Evolutionary conservation across 2,113 vertebrate genomes (phyloP), one percentile per base, ranked within the genome.

Genomic region (Antennarius striatus): DNA sequence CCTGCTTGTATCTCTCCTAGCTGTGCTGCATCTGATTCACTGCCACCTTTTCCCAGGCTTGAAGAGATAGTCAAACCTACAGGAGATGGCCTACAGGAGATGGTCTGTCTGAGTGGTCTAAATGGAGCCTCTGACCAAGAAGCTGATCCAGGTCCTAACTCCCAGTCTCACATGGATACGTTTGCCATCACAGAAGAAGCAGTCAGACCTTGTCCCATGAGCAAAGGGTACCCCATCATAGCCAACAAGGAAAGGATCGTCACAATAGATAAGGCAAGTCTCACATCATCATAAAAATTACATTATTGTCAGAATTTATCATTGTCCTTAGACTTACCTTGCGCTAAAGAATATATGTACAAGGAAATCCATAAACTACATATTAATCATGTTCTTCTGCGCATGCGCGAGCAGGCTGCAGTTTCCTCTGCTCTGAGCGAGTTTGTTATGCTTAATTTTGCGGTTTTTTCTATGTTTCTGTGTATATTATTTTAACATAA

Each of bases 221-320:
- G 9, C 6, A 74, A 85, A 32, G 56, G 22, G 12, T 13, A 14
- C 2, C 58, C 70, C 10, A 12, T 36, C 32, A 36, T 36, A 36
- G 32, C 32, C 32, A 36, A 7, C 32, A 36, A 36, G 32, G 32
- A 36, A 36, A 5, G 32, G 4, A 36, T 36, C 32, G 32, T 89
- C 55, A 89, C 91, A 47, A 63, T 89, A 62, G 87, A 90, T 68
- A 86, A 92, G 89, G 92, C 83, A 78, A 80, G 64, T 73, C 0
- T 0, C 32, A 40, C 22, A 40, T 15, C 57, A 47, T 12, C 60
- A 43, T 11, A 12, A 15, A 57, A 42, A 7, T 17, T 48, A n/a
- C 0, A 36, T 46, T 5, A 45, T 43, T 36, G 1, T 36, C 32
- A 36, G 32, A 36, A 4, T 36, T 36, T 36, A 36, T 22, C 22